These are phyloP conservation scores for Synanthedon vespiformis DNA, from an alignment of 2,888 invertebrate genomes.

Conservation along the genomic window DNA sequence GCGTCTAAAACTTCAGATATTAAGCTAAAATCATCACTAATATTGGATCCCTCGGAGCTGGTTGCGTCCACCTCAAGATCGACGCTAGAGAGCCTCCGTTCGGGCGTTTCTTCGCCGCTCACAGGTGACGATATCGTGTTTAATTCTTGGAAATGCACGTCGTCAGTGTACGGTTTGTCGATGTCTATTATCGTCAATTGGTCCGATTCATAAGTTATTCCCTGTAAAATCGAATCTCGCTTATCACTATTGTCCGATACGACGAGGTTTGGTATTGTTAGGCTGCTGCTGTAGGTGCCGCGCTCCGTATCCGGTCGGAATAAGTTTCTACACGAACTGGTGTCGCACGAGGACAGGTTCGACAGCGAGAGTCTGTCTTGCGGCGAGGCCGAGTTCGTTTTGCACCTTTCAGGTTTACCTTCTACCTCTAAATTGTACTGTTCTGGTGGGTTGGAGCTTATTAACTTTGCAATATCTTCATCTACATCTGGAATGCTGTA, in stretches of 20 bases:
- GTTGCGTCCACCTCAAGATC: slow-evolving; percentile 66
- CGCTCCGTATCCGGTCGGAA: slow-evolving; percentile 39
- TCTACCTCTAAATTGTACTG: slow-evolving; percentile 40
- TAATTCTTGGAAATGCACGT: slow-evolving; percentile 47
- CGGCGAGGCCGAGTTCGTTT: slow-evolving; percentile 39
- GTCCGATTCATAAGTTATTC: slow-evolving; percentile 71
- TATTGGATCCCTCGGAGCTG: slow-evolving; percentile 73
- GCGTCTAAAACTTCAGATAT: slow-evolving; percentile 76
- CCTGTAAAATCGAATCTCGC: slow-evolving; percentile 55
- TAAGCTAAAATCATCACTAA: slow-evolving; percentile 80
- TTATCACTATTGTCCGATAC: slow-evolving; percentile 62
- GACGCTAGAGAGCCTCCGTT: slow-evolving; percentile 49
- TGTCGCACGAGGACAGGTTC: slow-evolving; percentile 59
- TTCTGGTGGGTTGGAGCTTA: slow-evolving; percentile 46
- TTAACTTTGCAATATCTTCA: slow-evolving; percentile 65
- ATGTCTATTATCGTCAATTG: slow-evolving; percentile 76
- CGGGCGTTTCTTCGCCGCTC: slow-evolving; percentile 53
- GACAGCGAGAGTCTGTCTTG: slow-evolving; percentile 51
- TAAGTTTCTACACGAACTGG: slow-evolving; percentile 60
- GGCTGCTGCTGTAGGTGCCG: slow-evolving; percentile 48
- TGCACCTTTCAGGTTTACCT: slow-evolving; percentile 30
- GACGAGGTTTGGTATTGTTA: slow-evolving; percentile 63
- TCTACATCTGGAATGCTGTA: slow-evolving; percentile 68
- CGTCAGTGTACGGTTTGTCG: slow-evolving; percentile 67
- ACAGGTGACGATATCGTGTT: slow-evolving; percentile 39